These are phyloP conservation scores for Eurytoma adleriae DNA, from an alignment of 2,888 invertebrate species.

Conservation along the genomic window DNA sequence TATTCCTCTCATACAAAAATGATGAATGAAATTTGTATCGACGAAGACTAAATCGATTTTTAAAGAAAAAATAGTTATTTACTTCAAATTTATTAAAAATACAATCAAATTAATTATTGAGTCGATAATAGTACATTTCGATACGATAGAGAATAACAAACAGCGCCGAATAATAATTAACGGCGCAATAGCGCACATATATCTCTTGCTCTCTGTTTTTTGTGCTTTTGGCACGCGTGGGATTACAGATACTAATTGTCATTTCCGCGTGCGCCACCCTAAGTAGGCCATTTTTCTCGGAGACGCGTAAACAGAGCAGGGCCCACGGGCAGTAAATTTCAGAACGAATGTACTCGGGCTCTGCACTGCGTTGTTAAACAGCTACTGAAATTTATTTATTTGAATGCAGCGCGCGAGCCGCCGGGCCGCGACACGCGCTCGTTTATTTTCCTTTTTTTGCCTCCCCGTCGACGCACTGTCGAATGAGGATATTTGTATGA, in stretches of 20 bases:
- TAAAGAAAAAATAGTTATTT: too few relatives aligned
- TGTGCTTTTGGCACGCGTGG: neutral
- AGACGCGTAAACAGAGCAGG: constrained; percentile 50
- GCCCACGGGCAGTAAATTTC: constrained; percentile 34
- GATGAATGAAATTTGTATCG: too few relatives aligned
- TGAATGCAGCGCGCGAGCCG: constrained; percentile 26
- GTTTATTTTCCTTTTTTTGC: constrained; percentile 4
- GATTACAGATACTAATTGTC: constrained; percentile 60
- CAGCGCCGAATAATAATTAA: too few relatives aligned
- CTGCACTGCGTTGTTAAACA: constrained; percentile 68
- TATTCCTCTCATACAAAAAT: too few relatives aligned
- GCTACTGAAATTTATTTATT: constrained; percentile 67
- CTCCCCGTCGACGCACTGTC: neutral
- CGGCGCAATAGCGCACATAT: too few relatives aligned
- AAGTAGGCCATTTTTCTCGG: constrained; percentile 64
- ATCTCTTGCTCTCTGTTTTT: neutral
- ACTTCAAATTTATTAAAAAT: too few relatives aligned
- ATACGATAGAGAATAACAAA: too few relatives aligned
- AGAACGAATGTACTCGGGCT: constrained; percentile 53
- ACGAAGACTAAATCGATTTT: too few relatives aligned
- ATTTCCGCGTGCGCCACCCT: constrained; percentile 61
- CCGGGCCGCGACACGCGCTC: neutral
- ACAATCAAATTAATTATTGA: too few relatives aligned
- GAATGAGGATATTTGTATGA: constrained; percentile 15
- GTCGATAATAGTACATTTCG: too few relatives aligned